These are phyloP conservation scores for Neodontobutis hainanensis DNA, from an alignment of 2,113 vertebrate species.

Conservation along the genomic window DNA sequence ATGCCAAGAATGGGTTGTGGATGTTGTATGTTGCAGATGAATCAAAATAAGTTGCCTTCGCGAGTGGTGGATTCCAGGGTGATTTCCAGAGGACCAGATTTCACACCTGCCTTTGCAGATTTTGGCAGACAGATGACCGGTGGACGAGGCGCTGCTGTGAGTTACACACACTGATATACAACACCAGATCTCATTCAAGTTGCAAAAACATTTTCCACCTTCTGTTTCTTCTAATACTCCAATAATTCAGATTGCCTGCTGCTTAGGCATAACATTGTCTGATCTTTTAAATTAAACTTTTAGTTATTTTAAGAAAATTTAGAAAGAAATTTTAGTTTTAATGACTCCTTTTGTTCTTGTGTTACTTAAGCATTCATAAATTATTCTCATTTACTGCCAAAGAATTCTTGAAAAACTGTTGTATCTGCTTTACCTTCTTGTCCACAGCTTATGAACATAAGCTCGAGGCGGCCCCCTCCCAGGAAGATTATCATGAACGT, in stretches of 20 bases:
- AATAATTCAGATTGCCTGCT: not conserved
- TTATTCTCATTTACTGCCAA: too few relatives aligned
- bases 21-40: slow-evolving; percentile 82
- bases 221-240: slow-evolving; percentile 48
- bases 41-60: slow-evolving; percentile 89
- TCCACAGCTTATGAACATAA: slow-evolving; percentile 85
- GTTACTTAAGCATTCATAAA: too few relatives aligned
- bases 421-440: not conserved
- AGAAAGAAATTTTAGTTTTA: too few relatives aligned
- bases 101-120: slow-evolving; percentile 97
- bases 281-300: too few relatives aligned
- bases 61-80: slow-evolving; percentile 88
- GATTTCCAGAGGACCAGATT: slow-evolving; percentile 93
- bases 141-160: slow-evolving; percentile 88
- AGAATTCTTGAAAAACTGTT: not conserved
- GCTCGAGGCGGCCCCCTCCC: slow-evolving; percentile 84
- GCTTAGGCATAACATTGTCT: not conserved
- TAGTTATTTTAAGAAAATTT: too few relatives aligned
- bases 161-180: slow-evolving; percentile 59
- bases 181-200: slow-evolving; percentile 13
- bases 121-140: slow-evolving; percentile 89
- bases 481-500: slow-evolving; percentile 95
- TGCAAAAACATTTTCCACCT: slow-evolving; percentile 1
- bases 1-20: slow-evolving; percentile 12
- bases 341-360: too few relatives aligned